Base-by-base conservation (phyloP, 2,888 invertebrate species). In the Neocrepidodera transversa region DNA sequence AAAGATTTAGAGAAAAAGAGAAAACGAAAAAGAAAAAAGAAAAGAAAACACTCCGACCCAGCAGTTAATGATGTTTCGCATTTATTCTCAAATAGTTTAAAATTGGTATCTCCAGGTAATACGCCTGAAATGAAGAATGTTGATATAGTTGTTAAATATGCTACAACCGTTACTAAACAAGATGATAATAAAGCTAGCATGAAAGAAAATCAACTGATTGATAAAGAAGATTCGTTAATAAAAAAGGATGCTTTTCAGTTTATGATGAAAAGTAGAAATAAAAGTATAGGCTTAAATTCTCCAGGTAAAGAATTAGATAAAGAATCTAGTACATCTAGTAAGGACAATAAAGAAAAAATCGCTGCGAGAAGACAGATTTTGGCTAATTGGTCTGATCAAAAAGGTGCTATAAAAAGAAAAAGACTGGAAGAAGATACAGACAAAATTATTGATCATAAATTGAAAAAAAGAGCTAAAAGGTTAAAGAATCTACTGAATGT, bases 231-330 rank as follows among this genome's bases (percentile, higher is more conserved):
- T 28, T 11, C 23, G 13, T 16, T 20, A 18, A 14, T n/a, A 16
- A 49, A 32, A 14, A 54, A 36, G 18, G 80, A 88, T 82, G 88
- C 86, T 28, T 89, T 89, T 75, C 81, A 86, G 70, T 73, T 88
- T 23, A 81, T 89, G 80, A 89, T 89, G 89, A 85, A 85, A 64
- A 85, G 85, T 13, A 81, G 87, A 63, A 84, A 86, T 71, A 87
- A 86, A 73, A 81, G 82, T 45, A 83, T 88, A 62, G 88, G 88
- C 1, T 76, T 78, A 16, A 89, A 88, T 77, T 84, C 86, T 17
- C 84, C 84, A 6, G 88, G 88, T 0, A 86, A 85, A 77, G 82
- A 82, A 43, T 77, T 74, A 68, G 64, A 74, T 58, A 66, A 54
- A 76, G 58, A 65, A 17, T 71, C 77, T 62, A 78, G 75, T 58